Base-by-base conservation (phyloP, 2,797 vertebrate species). In the Hoplostethus mediterraneus region DNA sequence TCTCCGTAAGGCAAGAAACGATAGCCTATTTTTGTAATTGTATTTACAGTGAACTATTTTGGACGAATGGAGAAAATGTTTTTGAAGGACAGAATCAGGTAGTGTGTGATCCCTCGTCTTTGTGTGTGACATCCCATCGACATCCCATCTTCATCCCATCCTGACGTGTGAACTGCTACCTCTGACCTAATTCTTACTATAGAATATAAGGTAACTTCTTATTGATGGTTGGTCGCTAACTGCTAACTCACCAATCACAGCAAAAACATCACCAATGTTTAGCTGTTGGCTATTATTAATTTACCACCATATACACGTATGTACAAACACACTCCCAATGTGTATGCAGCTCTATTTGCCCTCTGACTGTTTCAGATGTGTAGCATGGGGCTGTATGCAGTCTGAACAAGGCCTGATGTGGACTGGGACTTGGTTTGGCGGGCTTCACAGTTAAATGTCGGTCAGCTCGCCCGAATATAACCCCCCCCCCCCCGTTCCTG, bases 381-480 rank as follows among this genome's bases (percentile, higher is more conserved):
- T 59, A 45, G 63, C 80, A 67, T 51, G 56, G 36, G 68, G 67
- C 64, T 70, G 60, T 59, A 17, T 77, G 69, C 72, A 59, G 16
- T 89, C 77, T 57, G 80, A 83, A 82, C 74, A 68, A 71, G 82
- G 74, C 75, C 65, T 28, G 33, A 21, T 84, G 75, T 58, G 54
- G 68, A 73, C 79, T 59, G 58, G 79, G 80, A 81, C 66, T 70
- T 61, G 73, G 79, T 87, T 87, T 89, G 83, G 76, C 52, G 52
- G 63, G 61, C 82, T 82, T 83, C 67, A 49, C 47, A 64, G 58
- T 83, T 79, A 61, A 88, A 90, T 89, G 81, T 90, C 75, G 82
- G 87, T 91, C 80, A 86, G 58, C 62, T 81, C 60, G 72, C 85
- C 88, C 89, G 78, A 88, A 88, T 87, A 88, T 88, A 89, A 92